Percentiles rank a stretch among this genome's conserved stretches.
These are phyloP conservation scores for Trichogramma dendrolimi DNA, from an alignment of 2,888 invertebrate genomes.

Conservation along the genomic window DNA sequence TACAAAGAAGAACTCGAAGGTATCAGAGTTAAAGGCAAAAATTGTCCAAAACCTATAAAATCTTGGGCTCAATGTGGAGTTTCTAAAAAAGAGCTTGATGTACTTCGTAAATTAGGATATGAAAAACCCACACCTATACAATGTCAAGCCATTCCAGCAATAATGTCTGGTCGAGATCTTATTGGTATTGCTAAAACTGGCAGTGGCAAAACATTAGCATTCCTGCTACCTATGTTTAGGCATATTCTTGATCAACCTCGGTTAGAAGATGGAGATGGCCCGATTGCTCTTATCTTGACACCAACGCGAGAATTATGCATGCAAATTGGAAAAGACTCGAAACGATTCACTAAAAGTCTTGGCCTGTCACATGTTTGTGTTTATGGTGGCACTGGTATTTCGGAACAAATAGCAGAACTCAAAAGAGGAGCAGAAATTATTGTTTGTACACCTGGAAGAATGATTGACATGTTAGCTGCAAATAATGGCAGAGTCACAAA, in stretches of 20 bases:
- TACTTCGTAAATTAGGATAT: slow-evolving; percentile 82
- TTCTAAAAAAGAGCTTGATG: slow-evolving; percentile 90
- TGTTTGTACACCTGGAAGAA: slow-evolving; percentile 97
- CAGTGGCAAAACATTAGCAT: slow-evolving; percentile 96
- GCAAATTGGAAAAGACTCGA: slow-evolving; percentile 96
- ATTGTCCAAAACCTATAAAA: slow-evolving; percentile 91
- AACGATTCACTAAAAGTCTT: slow-evolving; percentile 86
- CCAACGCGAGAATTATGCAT: slow-evolving; percentile 97
- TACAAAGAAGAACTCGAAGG: slow-evolving; percentile 89
- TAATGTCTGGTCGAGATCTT: slow-evolving; percentile 94
- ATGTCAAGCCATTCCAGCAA: slow-evolving; percentile 93
- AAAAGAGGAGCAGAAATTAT: slow-evolving; percentile 97
- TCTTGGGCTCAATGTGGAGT: slow-evolving; percentile 99
- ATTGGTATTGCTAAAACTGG: slow-evolving; percentile 99
- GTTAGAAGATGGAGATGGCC: slow-evolving; percentile 95
- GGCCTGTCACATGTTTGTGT: slow-evolving; percentile 89
- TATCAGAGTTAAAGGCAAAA: slow-evolving; percentile 92
- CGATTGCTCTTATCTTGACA: slow-evolving; percentile 94
- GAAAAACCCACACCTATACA: slow-evolving; percentile 99
- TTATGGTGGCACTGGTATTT: slow-evolving; percentile 96
- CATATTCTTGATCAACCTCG: slow-evolving; percentile 93
- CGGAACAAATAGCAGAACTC: slow-evolving; percentile 92
- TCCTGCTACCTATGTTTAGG: slow-evolving; percentile 94
- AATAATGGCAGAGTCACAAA: slow-evolving; percentile 98
- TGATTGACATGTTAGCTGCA: slow-evolving; percentile 99